Percentiles rank a stretch among this genome's conserved stretches.
phyloP scores from a whole-genome alignment of 1,140 invertebrate genomes.

The Coptotermes formosanus region DNA sequence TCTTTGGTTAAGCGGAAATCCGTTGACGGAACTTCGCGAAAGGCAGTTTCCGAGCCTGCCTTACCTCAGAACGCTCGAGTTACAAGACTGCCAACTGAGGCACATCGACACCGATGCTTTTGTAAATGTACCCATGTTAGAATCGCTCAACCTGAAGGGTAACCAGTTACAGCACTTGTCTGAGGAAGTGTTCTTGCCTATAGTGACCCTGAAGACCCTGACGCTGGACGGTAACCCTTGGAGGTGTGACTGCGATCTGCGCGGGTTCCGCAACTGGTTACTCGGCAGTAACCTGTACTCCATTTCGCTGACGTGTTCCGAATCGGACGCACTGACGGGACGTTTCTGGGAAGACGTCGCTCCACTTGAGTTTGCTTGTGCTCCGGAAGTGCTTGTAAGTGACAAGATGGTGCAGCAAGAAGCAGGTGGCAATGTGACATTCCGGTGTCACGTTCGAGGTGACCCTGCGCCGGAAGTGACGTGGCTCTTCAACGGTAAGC shows the following conservation, averaged over 20 bases:
- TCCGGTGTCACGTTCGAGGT: slow-evolving; percentile 76
- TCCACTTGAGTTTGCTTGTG: slow-evolving; percentile 69
- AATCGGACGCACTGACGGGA: slow-evolving; percentile 56
- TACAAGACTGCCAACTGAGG: slow-evolving; percentile 73
- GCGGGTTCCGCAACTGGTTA: slow-evolving; percentile 79
- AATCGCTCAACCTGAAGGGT: slow-evolving; percentile 67
- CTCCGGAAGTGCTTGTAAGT: slow-evolving; percentile 64
- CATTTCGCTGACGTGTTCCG: slow-evolving; percentile 61
- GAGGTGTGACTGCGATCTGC: slow-evolving; percentile 82
- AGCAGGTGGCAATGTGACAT: slow-evolving; percentile 70
- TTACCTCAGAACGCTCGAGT: slow-evolving; percentile 67
- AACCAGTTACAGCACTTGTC: slow-evolving; percentile 67
- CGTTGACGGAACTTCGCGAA: slow-evolving; percentile 58
- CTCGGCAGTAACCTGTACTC: slow-evolving; percentile 65
- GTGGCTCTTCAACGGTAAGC: slow-evolving; percentile 77
- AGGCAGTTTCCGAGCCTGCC: slow-evolving; percentile 70
- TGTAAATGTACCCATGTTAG: slow-evolving; percentile 61
- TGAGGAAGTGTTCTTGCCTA: slow-evolving; percentile 61
- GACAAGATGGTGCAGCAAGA: slow-evolving; percentile 64
- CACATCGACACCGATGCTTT: slow-evolving; percentile 71
- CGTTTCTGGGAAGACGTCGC: slow-evolving; percentile 66
- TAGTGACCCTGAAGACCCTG: slow-evolving; percentile 71
- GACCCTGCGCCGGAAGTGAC: slow-evolving; percentile 79
- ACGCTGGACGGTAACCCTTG: slow-evolving; percentile 83
- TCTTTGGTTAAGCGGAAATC: slow-evolving; percentile 69